Evolutionary conservation across 2,888 invertebrate genomes (phyloP), one percentile per base, ranked within the genome.

Genomic region (Cordilura impudica): DNA sequence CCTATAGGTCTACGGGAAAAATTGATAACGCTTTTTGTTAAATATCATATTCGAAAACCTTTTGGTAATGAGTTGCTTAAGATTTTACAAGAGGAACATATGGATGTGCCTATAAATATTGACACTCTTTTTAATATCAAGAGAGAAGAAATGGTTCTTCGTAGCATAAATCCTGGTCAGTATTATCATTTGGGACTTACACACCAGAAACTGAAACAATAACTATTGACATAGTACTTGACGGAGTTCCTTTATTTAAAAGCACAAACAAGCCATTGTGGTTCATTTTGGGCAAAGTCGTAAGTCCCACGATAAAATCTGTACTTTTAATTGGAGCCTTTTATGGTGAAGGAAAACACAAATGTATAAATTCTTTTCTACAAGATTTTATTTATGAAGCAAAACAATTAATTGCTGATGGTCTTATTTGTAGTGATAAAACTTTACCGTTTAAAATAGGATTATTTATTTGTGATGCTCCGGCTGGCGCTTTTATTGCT

Each of bases 351-450:
- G 51, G 60, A 31, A 70, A 58, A 35, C 70, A 49, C 29, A 60
- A 60, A 47, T 69, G 58, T 18, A 58, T 63, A 47, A 58, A 69
- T 69, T 29, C 58, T 8, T 69, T 58, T 58, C 35, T 69, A 58
- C 69, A 69, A 19, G 49, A 69, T 69, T 69, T 69, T 58, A 69
- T 58, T 49, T 31, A 58, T 49, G 69, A 58, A 70, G 58, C 58
- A 31, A 70, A 70, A 31, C 49, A 58, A 49, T 60, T 58, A 35
- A 49, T 47, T 58, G 14, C 67, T 67, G 43, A 67, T 49, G 58
- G 69, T 14, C 16, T 70, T 35, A 16, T 2, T 29, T 58, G 21
- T 21, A 29, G 8, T 49, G 67, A 16, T 45, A 56, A 70, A 49
- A 49, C 51, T 18, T 51, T 60, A 7, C 5, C 18, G 26, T 58